Conservation (phyloP, 2,797 vertebrate genomes). For the Cichlasoma orientale region DNA sequence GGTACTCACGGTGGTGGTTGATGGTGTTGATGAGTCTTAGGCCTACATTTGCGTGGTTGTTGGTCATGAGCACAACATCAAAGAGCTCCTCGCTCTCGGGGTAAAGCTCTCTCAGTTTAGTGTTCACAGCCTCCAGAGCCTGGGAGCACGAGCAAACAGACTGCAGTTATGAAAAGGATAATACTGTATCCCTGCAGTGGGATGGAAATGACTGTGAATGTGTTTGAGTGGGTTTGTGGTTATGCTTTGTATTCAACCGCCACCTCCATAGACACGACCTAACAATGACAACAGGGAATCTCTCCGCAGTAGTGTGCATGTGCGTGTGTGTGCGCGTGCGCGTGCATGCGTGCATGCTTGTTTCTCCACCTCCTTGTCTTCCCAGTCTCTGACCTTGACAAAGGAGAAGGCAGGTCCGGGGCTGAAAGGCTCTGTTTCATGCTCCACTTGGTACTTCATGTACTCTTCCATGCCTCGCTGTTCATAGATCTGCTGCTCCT, state of each 20-base stretch:
- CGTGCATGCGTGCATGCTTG: neutral
- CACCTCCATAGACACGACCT: constrained; percentile 24
- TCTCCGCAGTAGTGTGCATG: neutral
- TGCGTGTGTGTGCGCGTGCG: neutral
- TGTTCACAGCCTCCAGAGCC: constrained; percentile 93
- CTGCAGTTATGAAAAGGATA: neutral
- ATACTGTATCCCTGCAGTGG: neutral
- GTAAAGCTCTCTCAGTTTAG: constrained; percentile 88
- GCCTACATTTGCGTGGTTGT: constrained; percentile 93
- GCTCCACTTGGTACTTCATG: constrained; percentile 90
- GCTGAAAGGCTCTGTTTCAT: constrained; percentile 89
- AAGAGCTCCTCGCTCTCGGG: constrained; percentile 94
- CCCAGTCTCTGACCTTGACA: constrained; percentile 85
- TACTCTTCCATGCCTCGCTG: constrained; percentile 93
- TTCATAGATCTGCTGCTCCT: constrained; percentile 89
- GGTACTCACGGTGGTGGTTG: constrained; percentile 91
- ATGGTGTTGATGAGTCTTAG: constrained; percentile 96
- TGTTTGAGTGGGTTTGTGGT: constrained; percentile 19
- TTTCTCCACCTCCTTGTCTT: neutral
- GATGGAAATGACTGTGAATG: neutral
- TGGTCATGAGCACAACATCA: constrained; percentile 95
- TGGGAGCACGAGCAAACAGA: constrained; percentile 60
- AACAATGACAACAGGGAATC: neutral
- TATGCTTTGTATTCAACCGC: constrained; percentile 18
- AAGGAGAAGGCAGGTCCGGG: constrained; percentile 96